These are phyloP conservation scores for Xiphorhynchus elegans DNA, from an alignment of 2,113 vertebrate species.

Conservation along the genomic window DNA sequence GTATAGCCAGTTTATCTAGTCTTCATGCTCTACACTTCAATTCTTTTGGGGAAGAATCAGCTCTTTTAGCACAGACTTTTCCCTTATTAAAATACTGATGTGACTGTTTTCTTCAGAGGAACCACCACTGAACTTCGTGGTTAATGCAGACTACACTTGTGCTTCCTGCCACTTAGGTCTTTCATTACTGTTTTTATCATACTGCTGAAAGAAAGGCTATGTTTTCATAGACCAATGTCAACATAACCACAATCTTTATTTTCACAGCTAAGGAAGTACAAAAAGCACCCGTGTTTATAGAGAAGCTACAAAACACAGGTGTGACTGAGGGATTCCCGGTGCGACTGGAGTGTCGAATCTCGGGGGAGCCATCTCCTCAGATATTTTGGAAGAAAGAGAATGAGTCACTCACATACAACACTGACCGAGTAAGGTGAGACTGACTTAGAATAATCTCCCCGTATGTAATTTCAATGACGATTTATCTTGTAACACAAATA, in stretches of 20 bases:
- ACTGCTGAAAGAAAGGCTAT: not conserved
- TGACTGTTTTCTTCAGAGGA: not conserved
- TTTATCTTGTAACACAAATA: not conserved
- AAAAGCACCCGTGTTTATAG: slow-evolving; percentile 89
- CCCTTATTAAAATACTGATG: not conserved
- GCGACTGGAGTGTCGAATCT: slow-evolving; percentile 91
- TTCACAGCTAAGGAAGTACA: slow-evolving; percentile 93
- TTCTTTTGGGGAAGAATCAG: not conserved
- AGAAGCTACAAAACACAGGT: slow-evolving; percentile 97
- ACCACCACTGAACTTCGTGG: not conserved
- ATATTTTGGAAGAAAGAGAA: slow-evolving; percentile 99
- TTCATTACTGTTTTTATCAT: not conserved
- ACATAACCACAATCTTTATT: not conserved
- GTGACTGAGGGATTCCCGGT: slow-evolving; percentile 95
- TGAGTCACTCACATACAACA: slow-evolving; percentile 96
- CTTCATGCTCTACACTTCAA: not conserved
- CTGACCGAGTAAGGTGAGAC: slow-evolving; percentile 92
- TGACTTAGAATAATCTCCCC: not conserved
- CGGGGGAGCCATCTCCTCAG: slow-evolving; percentile 87
- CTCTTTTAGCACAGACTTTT: not conserved
- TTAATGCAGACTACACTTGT: not conserved
- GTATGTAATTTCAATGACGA: not conserved
- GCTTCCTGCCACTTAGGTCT: not conserved
- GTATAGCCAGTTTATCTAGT: not conserved
- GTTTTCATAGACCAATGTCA: not conserved